A percentile compares a stretch with the other conserved stretches of the same genome.
These are phyloP conservation scores for Pandion haliaetus DNA, from an alignment of 2,113 vertebrate genomes.

Conservation along the genomic window DNA sequence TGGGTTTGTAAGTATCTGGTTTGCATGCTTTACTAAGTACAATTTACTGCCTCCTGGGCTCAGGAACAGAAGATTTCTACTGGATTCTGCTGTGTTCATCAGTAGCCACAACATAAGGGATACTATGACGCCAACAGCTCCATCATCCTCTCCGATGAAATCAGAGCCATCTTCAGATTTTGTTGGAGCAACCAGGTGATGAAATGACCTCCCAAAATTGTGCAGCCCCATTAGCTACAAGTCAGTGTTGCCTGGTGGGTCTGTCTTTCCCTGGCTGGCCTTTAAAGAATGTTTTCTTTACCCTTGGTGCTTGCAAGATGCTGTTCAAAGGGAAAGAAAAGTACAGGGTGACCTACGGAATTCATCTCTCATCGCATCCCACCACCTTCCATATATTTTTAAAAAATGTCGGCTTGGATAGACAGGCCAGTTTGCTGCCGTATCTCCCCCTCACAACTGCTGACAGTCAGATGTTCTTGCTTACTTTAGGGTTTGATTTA, in stretches of 20 bases:
- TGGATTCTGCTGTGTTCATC: not conserved
- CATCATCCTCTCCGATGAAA: not conserved
- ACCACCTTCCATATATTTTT: not conserved
- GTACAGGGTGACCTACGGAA: not conserved
- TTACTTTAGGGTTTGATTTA: slow-evolving; percentile 35
- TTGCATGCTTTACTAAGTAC: not conserved
- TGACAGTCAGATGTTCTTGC: slow-evolving; percentile 26
- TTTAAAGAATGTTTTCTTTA: not conserved
- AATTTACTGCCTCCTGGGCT: slow-evolving; percentile 12
- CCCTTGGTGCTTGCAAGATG: not conserved
- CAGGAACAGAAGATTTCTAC: not conserved
- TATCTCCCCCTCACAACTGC: not conserved
- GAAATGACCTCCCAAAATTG: not conserved
- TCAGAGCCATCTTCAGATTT: not conserved
- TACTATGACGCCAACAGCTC: not conserved
- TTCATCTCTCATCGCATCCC: slow-evolving; percentile 30
- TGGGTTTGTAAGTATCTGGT: slow-evolving; percentile 8
- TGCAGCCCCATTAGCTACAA: not conserved
- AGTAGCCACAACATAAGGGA: not conserved
- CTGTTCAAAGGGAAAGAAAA: slow-evolving; percentile 7
- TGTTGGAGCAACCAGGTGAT: not conserved
- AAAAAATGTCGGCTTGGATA: not conserved
- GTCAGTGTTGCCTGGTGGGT: not conserved
- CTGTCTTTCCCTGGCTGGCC: not conserved
- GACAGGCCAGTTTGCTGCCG: slow-evolving; percentile 5